Conservation (phyloP, 1,140 invertebrate species). For the Zaprionus africanus region DNA sequence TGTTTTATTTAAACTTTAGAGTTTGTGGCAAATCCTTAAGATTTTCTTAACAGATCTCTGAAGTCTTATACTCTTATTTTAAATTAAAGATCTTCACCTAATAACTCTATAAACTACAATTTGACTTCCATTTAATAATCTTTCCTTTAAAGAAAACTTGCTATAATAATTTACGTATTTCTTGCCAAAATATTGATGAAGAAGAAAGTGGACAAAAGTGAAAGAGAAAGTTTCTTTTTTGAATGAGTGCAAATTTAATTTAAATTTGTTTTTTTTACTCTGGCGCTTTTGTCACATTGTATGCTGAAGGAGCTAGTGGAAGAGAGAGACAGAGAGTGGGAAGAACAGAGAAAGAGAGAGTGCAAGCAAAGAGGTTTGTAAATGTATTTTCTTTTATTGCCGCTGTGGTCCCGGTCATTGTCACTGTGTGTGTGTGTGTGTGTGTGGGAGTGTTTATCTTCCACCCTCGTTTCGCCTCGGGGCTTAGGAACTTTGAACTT, state of each 20-base stretch:
- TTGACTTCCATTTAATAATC: conserved; percentile 7
- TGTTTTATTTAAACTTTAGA: no score
- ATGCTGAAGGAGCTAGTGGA: not conserved
- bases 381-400: conserved; percentile 54
- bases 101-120: no score
- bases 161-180: conserved; percentile 23
- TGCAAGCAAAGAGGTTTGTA: conserved; percentile 18
- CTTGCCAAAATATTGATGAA: conserved; percentile 17
- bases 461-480: conserved; percentile 35
- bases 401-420: conserved; percentile 19
- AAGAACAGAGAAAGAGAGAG: conserved; percentile 1
- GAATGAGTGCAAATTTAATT: conserved; percentile 58
- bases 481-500: conserved; percentile 75
- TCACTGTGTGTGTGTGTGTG: conserved; percentile 6
- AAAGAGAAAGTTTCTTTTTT: conserved; percentile 28
- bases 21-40: no score
- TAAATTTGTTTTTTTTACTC: conserved; percentile 54
- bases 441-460: conserved; percentile 10
- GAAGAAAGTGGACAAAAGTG: conserved; percentile 14
- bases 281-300: conserved; percentile 48
- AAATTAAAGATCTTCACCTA: no score
- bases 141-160: conserved; percentile 6
- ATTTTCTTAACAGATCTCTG: no score
- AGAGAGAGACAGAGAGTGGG: conserved; percentile 10
- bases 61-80: no score